phyloP scores from a whole-genome alignment of 2,888 invertebrate species.

The Mesorhabditis belari region DNA sequence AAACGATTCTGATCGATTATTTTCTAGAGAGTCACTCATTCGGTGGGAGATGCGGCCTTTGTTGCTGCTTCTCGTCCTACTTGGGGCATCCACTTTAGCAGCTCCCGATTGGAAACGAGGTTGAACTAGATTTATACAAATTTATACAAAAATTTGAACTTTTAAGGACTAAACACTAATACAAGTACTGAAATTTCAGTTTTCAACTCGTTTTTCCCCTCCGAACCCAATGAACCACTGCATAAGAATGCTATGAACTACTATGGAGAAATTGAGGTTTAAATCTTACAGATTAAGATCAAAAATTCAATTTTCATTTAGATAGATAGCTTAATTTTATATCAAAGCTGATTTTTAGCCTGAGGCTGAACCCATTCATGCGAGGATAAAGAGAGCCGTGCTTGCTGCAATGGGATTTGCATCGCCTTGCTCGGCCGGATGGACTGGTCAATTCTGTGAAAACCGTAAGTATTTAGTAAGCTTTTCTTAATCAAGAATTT shows the following conservation, averaged over 20 bases:
- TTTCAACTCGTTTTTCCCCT: background rate
- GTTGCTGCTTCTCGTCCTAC: background rate
- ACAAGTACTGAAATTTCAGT: background rate
- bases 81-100: background rate
- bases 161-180: too few relatives aligned
- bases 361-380: constrained; percentile 8
- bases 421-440: constrained; percentile 19
- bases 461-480: constrained; percentile 10
- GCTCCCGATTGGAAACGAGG: background rate
- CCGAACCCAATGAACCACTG: background rate
- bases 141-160: too few relatives aligned
- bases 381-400: constrained; percentile 19
- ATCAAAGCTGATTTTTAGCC: background rate
- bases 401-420: constrained; percentile 17
- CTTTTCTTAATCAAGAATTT: background rate
- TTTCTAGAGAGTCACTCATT: too few relatives aligned
- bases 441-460: constrained; percentile 28
- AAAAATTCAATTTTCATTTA: too few relatives aligned
- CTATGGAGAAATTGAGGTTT: too few relatives aligned
- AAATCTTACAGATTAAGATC: too few relatives aligned
- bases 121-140: background rate
- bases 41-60: background rate
- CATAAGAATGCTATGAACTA: background rate
- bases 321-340: background rate
- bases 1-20: too few relatives aligned